Base-by-base conservation (phyloP, 2,888 invertebrate species). In the Isoperla grammatica region DNA sequence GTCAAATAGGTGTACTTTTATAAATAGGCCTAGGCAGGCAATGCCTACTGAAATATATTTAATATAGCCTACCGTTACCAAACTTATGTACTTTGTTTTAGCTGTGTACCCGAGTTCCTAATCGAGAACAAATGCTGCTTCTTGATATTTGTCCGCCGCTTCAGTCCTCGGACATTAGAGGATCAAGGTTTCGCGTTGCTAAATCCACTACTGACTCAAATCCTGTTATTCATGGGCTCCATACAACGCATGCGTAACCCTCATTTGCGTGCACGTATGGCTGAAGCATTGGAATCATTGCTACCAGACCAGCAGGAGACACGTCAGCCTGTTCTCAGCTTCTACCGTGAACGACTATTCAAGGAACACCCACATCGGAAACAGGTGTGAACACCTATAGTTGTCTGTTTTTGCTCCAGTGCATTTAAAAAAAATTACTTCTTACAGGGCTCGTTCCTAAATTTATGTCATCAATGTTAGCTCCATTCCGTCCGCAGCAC, bases 141-240 rank as follows among this genome's bases (percentile, higher is more conserved):
- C 72, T 79, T 95, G 67, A 84, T 87, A 65, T 87, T 92, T 74
- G 76, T 87, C 67, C 82, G 86, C 20, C 82, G 87, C 11, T 84
- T 86, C 49, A 78, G 77, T 60, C 78, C 80, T 2, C 76, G 79
- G 66, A 74, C 81, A 0, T 83, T 87, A 49, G 88, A 89, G 69
- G 81, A 83, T 20, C 81, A 84, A 65, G 81, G 84, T 5, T 78
- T 81, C 20, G 78, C 79, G 1, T 81, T 87, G 50, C 70, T 88
- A 67, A 78, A 79, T 60, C 86, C 88, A 0, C 80, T 90, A 19
- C 79, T 92, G 45, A 87, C 88, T 0, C 83, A 92, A 71, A 86
- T 95, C 17, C 75, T 96, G 22, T 82, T 88, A 1, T 89, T 90
- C 69, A 96, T 96, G 95, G 94, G 94, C 0, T 90, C 89, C 56